phyloP scores from a whole-genome alignment of 2,797 vertebrate species.

The Iguana delicatissima region DNA sequence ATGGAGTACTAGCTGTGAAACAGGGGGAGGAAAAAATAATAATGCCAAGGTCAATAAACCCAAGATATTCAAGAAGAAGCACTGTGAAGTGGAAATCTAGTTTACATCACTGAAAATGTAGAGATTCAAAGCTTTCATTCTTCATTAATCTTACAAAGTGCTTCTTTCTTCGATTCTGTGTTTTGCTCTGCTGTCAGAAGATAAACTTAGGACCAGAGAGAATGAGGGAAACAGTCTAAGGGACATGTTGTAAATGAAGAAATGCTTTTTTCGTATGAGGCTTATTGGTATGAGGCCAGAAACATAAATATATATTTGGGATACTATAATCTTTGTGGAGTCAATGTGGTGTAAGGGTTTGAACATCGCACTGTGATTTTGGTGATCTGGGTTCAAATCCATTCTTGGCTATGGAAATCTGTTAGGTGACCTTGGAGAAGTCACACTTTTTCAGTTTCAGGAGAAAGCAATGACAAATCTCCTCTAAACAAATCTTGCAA shows the following conservation, averaged over 20 bases:
- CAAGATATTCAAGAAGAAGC: not conserved
- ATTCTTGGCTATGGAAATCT: too few species aligned
- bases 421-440: too few species aligned
- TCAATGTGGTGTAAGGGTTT: too few species aligned
- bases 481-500: too few species aligned
- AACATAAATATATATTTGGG: too few species aligned
- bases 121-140: slow-evolving; percentile 18
- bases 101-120: not conserved
- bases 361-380: too few species aligned
- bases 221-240: not conserved
- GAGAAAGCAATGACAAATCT: too few species aligned
- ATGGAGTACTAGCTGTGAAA: not conserved
- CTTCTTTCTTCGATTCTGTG: not conserved
- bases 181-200: slow-evolving; percentile 12
- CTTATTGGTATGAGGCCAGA: not conserved
- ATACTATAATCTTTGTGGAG: too few species aligned
- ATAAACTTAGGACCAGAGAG: not conserved
- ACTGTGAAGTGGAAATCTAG: not conserved
- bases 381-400: too few species aligned
- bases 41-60: slow-evolving; percentile 2
- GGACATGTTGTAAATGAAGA: not conserved
- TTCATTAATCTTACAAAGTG: slow-evolving; percentile 4
- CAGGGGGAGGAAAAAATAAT: too few species aligned
- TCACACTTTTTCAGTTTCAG: too few species aligned
- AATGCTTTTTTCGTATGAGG: accelerated